phyloP scores from a whole-genome alignment of 2,888 invertebrate species.

The Ischnus inquisitorius region DNA sequence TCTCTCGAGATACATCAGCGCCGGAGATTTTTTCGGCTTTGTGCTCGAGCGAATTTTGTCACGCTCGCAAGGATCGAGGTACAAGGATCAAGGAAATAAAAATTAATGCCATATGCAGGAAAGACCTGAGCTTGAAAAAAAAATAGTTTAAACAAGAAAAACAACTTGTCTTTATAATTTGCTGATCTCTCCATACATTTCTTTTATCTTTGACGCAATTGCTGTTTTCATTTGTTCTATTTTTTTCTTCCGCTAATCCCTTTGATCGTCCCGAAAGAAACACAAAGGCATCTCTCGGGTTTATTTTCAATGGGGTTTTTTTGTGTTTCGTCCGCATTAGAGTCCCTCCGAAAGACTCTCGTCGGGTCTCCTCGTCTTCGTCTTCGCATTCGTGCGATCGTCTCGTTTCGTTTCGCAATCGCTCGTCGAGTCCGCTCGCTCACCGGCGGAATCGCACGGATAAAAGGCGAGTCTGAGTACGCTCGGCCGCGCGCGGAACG shows the following conservation, averaged over 20 bases:
- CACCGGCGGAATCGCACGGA: neutral
- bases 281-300: constrained; percentile 9
- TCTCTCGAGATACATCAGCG: constrained; percentile 5
- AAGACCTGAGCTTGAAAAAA: neutral
- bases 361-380: neutral
- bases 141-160: neutral
- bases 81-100: neutral
- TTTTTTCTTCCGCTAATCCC: neutral
- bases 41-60: neutral
- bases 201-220: neutral
- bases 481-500: neutral
- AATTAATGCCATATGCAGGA: neutral
- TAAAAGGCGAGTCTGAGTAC: neutral
- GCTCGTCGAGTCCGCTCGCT: neutral
- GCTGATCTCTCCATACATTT: neutral
- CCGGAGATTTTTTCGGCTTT: neutral
- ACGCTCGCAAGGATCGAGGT: neutral
- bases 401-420: constrained; percentile 25
- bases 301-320: constrained; percentile 11
- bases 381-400: neutral
- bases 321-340: neutral
- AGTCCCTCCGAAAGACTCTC: neutral
- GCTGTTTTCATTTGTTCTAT: neutral
- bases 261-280: neutral
- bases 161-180: neutral